Conservation (phyloP, 1,140 invertebrate genomes). For the Hyles vespertilio region DNA sequence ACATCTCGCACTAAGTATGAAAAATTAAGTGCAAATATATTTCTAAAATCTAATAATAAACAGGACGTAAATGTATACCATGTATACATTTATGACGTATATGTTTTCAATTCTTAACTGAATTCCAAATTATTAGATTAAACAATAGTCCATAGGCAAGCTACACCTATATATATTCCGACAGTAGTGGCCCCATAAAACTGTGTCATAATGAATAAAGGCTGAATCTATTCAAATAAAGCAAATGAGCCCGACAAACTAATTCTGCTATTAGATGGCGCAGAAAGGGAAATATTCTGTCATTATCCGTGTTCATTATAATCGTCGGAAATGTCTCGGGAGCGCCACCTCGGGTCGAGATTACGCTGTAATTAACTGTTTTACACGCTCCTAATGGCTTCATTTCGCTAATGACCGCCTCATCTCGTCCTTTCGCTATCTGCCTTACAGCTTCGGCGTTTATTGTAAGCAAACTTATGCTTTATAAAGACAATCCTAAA, state of each 20-base stretch:
- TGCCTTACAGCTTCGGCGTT: conserved; percentile 4
- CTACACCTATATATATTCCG: too few species aligned
- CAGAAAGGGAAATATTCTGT: conserved; percentile 20
- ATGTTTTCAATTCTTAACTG: too few species aligned
- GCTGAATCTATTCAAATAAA: neutral
- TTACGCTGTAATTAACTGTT: conserved; percentile 65
- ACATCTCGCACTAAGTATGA: too few species aligned
- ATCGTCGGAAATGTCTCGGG: conserved; percentile 26
- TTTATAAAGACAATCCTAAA: neutral
- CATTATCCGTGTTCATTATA: conserved; percentile 37
- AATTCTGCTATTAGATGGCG: conserved; percentile 1
- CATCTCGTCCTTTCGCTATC: conserved; percentile 43
- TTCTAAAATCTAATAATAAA: too few species aligned
- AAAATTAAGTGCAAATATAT: too few species aligned
- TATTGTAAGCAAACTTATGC: conserved; percentile 4
- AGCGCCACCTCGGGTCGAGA: conserved; percentile 40
- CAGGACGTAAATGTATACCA: too few species aligned
- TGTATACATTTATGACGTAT: too few species aligned
- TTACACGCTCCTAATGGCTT: conserved; percentile 69
- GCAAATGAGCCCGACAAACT: neutral
- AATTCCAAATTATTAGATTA: too few species aligned
- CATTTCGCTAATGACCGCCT: conserved; percentile 64
- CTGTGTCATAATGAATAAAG: too few species aligned
- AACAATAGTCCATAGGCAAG: too few species aligned
- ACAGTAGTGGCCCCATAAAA: too few species aligned